A percentile compares a stretch with the other conserved stretches of the same genome.
Conservation (phyloP, 2,113 vertebrate species). For the Neopipo cinnamomea region DNA sequence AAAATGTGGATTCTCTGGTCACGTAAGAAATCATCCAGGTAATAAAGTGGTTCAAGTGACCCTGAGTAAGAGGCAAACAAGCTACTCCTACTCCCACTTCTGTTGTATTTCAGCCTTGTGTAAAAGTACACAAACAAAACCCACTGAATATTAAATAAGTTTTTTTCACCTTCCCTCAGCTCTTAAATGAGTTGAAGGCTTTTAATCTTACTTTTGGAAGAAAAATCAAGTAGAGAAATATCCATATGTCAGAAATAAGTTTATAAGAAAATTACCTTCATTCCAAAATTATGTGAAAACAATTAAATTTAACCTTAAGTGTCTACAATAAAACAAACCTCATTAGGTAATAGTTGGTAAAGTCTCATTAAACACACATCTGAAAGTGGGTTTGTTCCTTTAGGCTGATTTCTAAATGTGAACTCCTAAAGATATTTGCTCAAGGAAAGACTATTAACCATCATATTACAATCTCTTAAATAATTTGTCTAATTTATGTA, state of each 20-base stretch:
- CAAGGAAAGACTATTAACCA: not conserved
- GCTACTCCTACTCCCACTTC: fast-evolving
- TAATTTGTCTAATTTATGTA: not conserved
- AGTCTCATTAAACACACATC: not conserved
- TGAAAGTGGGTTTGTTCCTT: not conserved
- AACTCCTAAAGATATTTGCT: not conserved
- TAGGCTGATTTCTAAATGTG: not conserved
- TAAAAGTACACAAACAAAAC: not conserved
- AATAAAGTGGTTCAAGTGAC: not conserved
- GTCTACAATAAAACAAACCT: not conserved
- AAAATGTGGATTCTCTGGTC: not conserved
- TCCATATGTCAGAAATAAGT: not conserved
- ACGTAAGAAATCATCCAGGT: not conserved
- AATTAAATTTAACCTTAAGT: not conserved
- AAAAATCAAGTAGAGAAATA: not conserved
- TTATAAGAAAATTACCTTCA: not conserved
- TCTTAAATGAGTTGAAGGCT: not conserved
- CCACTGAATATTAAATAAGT: not conserved
- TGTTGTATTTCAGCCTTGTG: not conserved
- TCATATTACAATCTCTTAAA: not conserved
- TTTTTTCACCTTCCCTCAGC: not conserved
- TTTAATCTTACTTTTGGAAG: not conserved
- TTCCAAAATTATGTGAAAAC: not conserved
- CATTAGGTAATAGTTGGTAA: not conserved
- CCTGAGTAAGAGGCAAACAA: not conserved